phyloP scores from a whole-genome alignment of 2,113 vertebrate genomes.

The Ophiodon elongatus region DNA sequence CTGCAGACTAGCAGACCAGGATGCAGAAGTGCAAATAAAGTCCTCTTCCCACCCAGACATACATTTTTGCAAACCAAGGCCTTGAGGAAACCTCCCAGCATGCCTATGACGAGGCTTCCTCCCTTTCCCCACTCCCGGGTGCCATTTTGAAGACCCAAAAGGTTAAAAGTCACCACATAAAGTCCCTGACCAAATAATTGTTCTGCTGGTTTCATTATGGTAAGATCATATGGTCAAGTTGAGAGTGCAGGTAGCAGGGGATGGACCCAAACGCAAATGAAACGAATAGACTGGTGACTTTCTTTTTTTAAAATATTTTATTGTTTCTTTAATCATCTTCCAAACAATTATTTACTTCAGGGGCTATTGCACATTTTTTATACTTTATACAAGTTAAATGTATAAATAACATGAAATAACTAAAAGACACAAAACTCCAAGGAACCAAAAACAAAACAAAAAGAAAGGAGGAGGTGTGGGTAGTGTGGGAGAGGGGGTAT shows the following conservation, averaged over 20 bases:
- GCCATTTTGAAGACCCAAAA: neutral
- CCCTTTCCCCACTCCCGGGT: neutral
- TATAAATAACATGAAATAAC: neutral
- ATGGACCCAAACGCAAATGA: neutral
- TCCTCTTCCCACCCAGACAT: neutral
- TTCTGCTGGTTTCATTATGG: neutral
- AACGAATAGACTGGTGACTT: neutral
- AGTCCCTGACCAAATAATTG: neutral
- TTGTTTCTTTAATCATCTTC: neutral
- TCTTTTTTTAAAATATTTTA: neutral
- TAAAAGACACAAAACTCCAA: neutral
- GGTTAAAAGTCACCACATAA: neutral
- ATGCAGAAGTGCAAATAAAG: neutral
- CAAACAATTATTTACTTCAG: neutral
- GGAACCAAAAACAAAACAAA: neutral
- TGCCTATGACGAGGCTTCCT: neutral
- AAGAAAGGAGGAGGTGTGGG: neutral
- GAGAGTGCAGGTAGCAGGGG: neutral
- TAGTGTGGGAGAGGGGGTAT: too few species aligned
- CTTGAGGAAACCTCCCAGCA: neutral
- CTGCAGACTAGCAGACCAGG: too few species aligned
- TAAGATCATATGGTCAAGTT: neutral
- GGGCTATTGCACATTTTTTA: neutral
- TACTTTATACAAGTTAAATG: neutral
- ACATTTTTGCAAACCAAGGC: neutral